phyloP scores from a whole-genome alignment of 2,113 vertebrate species.

The Boulengeromyrus knoepffleri region DNA sequence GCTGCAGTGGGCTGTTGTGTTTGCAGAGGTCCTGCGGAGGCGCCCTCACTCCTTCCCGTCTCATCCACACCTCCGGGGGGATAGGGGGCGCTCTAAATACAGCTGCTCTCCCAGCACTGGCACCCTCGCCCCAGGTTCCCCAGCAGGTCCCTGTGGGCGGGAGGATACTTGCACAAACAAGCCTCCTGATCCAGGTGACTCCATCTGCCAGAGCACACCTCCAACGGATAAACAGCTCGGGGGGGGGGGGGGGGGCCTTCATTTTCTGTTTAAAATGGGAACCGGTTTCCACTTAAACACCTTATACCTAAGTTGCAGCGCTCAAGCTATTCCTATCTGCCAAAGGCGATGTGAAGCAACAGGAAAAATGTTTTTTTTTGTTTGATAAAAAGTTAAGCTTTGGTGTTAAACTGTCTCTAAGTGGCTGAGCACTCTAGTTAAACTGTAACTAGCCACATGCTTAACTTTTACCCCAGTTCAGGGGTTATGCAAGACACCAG shows the following conservation, averaged over 20 bases:
- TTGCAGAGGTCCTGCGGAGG: slow-evolving; percentile 6
- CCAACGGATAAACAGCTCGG: neutral
- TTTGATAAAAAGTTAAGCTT: neutral
- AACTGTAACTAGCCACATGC: neutral
- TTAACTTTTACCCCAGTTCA: neutral
- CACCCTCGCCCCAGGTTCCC: neutral
- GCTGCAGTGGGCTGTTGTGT: neutral
- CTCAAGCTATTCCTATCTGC: neutral
- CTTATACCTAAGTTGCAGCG: neutral
- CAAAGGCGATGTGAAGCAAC: neutral
- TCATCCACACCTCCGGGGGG: neutral
- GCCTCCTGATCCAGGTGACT: slow-evolving; percentile 20
- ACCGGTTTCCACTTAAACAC: neutral
- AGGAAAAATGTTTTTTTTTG: neutral
- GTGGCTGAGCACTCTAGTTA: neutral
- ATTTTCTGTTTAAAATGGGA: neutral
- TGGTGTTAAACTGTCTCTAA: neutral
- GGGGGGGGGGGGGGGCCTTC: neutral
- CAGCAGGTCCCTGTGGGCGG: neutral
- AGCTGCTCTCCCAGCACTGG: neutral
- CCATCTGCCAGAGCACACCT: slow-evolving; percentile 1
- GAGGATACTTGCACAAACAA: slow-evolving; percentile 27
- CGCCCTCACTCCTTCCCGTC: neutral
- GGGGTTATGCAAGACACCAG: neutral
- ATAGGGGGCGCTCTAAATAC: neutral